Evolutionary conservation across 2,888 invertebrate species (phyloP).

Genomic region (Trachelus stipa): DNA sequence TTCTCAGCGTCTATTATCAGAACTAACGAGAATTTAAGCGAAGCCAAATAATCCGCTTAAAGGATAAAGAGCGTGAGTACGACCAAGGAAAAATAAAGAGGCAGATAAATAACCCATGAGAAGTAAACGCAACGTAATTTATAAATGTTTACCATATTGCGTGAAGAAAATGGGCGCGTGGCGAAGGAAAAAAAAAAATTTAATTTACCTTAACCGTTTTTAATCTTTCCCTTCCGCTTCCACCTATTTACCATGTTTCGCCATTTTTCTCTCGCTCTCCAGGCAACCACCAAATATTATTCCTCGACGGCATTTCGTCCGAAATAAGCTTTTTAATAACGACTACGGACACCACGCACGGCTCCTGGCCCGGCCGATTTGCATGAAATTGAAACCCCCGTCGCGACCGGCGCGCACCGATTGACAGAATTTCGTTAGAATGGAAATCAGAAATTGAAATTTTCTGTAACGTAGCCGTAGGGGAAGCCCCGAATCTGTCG

Average conservation of each 20-base stretch:
- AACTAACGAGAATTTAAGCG: conserved; percentile 45
- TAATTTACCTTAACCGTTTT: background rate
- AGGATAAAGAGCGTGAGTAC: background rate
- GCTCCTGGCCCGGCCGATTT: conserved; percentile 42
- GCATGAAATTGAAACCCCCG: conserved; percentile 56
- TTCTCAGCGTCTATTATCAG: conserved; percentile 9
- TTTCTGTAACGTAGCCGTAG: conserved; percentile 28
- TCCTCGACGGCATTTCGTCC: conserved; percentile 24
- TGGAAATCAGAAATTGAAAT: conserved; percentile 53
- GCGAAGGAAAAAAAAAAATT: conserved; percentile 9
- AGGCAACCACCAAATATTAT: background rate
- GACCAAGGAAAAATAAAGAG: no score
- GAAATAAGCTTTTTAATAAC: conserved; percentile 47
- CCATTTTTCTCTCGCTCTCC: background rate
- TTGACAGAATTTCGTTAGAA: conserved; percentile 49
- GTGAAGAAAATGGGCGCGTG: conserved; percentile 33
- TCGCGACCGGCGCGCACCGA: conserved; percentile 32
- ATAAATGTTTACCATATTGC: conserved; percentile 39
- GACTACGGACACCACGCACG: conserved; percentile 13
- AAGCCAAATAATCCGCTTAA: conserved; percentile 35
- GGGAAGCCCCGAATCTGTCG: no score
- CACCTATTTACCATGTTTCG: no score
- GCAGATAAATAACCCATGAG: background rate
- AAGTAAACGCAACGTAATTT: conserved; percentile 40
- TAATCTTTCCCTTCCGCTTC: background rate